These are phyloP conservation scores for Drosophila aldrichi DNA, from an alignment of 2,888 invertebrate genomes.

Conservation along the genomic window DNA sequence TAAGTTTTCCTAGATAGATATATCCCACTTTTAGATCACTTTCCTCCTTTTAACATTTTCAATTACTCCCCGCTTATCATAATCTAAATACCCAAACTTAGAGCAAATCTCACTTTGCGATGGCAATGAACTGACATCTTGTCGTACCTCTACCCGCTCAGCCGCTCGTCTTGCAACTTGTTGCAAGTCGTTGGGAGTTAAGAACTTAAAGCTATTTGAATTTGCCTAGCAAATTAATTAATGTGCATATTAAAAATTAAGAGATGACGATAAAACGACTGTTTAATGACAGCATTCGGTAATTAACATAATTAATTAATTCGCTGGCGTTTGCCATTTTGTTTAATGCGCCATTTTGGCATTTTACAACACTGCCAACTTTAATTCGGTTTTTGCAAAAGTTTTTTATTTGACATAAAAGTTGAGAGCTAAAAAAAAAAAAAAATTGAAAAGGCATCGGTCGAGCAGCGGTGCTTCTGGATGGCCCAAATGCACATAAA, in stretches of 20 bases:
- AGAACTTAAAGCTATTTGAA: neutral
- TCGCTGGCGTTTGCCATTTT: slow-evolving; percentile 30
- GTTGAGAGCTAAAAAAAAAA: slow-evolving; percentile 19
- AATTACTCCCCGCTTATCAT: neutral
- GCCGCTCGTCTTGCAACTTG: slow-evolving; percentile 21
- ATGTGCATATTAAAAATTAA: slow-evolving; percentile 44
- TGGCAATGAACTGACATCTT: slow-evolving; percentile 46
- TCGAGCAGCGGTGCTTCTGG: slow-evolving; percentile 23
- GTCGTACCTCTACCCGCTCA: neutral
- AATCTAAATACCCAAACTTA: neutral
- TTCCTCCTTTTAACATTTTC: no score
- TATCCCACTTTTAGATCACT: no score
- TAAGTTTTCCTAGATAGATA: no score
- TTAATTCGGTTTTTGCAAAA: slow-evolving; percentile 32
- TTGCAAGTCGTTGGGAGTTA: slow-evolving; percentile 38
- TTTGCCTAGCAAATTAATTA: slow-evolving; percentile 39
- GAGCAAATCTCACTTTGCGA: neutral
- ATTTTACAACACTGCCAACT: slow-evolving; percentile 9
- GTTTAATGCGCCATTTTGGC: slow-evolving; percentile 30
- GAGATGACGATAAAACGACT: slow-evolving; percentile 13
- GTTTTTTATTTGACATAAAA: slow-evolving; percentile 33
- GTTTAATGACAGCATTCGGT: slow-evolving; percentile 26
- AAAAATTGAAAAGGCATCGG: slow-evolving; percentile 11
- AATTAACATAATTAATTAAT: slow-evolving; percentile 57
- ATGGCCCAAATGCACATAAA: slow-evolving; percentile 46